Base-by-base conservation (phyloP, 2,113 vertebrate species). In the Pluvialis apricaria region DNA sequence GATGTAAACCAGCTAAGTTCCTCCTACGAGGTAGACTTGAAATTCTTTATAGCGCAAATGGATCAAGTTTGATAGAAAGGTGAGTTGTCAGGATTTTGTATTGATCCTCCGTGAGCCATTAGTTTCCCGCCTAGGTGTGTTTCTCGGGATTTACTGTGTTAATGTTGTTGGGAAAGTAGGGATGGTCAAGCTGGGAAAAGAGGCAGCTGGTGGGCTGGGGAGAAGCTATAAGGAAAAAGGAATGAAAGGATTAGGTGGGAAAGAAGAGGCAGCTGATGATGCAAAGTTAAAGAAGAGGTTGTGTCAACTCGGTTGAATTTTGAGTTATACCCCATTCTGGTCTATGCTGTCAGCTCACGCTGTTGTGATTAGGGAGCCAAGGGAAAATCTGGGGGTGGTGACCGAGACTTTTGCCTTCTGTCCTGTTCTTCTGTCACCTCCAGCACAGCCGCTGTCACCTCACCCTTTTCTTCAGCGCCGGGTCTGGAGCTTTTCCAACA, bases 311-410 rank as follows among this genome's bases (percentile, higher is more conserved):
- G 22, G 61, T 12, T 49, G 13, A 49, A 38, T 34, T 32, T 52
- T 0, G 2, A 29, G 19, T 45, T 72, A 5, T 2, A 9, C 36
- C 10, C 44, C 2, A 0, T 21, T 24, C 65, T 64, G 17, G 5
- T 58, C 21, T 20, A 0, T 17, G 70, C 38, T 71, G 34, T 36
- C 47, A 45, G 45, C 71, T 86, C 57, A 3, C 11, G 40, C 76
- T 58, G 2, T 6, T 15, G 57, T 31, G 62, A 26, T 58, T 13
- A 5, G 49, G 68, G 32, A 84, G 19, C 18, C 61, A 36, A 31
- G 45, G 69, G 29, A 17, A 49, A 58, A 36, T 13, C 6, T 4
- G 28, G 25, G 38, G 16, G 28, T 6, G 49, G 44, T 25, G 49
- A 32, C 42, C 11, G 38, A 64, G 15, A 1, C 54, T 52, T 24